Evolutionary conservation across 1,140 invertebrate genomes (phyloP), one percentile per base, ranked within the genome.

Genomic region (Drosophila baimaii): DNA sequence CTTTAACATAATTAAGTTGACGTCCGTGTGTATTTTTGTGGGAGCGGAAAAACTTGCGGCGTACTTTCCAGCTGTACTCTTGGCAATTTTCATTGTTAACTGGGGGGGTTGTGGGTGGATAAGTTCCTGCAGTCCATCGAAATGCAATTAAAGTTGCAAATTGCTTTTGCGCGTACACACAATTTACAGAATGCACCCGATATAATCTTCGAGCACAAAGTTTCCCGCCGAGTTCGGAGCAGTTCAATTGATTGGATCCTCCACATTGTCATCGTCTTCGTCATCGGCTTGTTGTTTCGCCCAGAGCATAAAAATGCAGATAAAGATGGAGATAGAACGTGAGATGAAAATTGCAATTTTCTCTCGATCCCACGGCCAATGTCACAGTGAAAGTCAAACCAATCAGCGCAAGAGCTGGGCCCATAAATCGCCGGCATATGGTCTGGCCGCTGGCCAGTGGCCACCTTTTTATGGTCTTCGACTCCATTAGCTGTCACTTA

Each of bases 81-180:
- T 68, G 37, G 44, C 19, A 47, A 31, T 58, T 52, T 29, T 25
- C 52, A 39, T 39, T 49, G 43, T 39, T 61, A 27, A 8, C 8
- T 15, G 39, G 10, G 59, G 43, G 15, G 33, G 47, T 17, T 33
- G 56, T 17, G 39, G 56, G 31, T 9, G 21, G 23, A 37, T 80
- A 77, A 77, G 43, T 80, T 85, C 51, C 29, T 25, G 17, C 61
- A 46, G 72, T 83, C 65, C 54, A 71, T 71, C 70, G 65, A 64
- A 85, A 81, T 78, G 83, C 82, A 85, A 85, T 86, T 85, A 85
- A 81, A 81, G 78, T 86, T 86, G 59, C 43, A 75, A 85, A 86
- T 81, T 85, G 73, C 81, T 74, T 78, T 76, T 81, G 64, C 63
- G 64, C 56, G 55, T 77, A 62, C 41, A 73, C 56, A 64, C 46